Conservation (phyloP, 2,797 vertebrate species). For the Poeciliopsis gracilis region DNA sequence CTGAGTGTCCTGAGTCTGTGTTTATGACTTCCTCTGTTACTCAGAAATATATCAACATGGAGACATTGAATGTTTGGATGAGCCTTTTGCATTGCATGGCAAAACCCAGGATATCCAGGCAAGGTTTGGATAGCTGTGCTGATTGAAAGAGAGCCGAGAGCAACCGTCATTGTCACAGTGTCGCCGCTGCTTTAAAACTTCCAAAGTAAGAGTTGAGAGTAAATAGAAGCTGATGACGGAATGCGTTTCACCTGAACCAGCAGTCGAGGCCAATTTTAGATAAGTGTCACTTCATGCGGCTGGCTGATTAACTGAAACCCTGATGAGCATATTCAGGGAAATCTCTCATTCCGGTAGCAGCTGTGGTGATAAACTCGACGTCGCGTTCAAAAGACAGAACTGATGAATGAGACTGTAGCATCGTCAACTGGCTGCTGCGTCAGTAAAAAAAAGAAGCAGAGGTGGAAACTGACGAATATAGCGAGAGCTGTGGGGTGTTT, state of each 20-base stretch:
- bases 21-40: neutral
- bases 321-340: slow-evolving; percentile 57
- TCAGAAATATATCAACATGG: neutral
- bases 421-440: slow-evolving; percentile 40
- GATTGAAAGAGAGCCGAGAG: neutral
- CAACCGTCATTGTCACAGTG: neutral
- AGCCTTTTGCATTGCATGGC: neutral
- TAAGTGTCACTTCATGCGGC: slow-evolving; percentile 32
- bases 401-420: slow-evolving; percentile 39
- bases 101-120: neutral
- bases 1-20: neutral
- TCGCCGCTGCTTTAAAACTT: neutral
- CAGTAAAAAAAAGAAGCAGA: neutral
- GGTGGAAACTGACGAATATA: neutral
- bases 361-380: slow-evolving; percentile 38
- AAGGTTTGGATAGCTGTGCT: neutral
- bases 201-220: neutral
- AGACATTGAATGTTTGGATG: neutral
- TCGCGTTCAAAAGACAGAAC: slow-evolving; percentile 40
- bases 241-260: slow-evolving; percentile 21
- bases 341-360: slow-evolving; percentile 46
- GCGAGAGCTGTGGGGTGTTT: neutral
- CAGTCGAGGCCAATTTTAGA: slow-evolving; percentile 39
- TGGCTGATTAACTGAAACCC: slow-evolving; percentile 47
- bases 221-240: slow-evolving; percentile 19